Evolutionary conservation across 2,888 invertebrate genomes (phyloP).

Genomic region (Eupithecia inturbata): DNA sequence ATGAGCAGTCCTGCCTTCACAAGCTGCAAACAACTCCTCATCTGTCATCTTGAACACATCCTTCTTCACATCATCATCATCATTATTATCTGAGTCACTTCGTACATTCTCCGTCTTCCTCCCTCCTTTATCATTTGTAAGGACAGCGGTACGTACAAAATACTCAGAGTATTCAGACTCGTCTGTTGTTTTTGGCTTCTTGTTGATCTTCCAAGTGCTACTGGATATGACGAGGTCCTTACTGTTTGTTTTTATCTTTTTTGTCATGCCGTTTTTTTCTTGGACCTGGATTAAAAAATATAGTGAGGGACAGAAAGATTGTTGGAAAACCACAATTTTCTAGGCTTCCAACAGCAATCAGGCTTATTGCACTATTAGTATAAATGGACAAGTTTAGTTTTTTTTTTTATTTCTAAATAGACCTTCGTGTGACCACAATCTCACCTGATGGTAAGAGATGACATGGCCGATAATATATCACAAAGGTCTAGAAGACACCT

Average conservation of each 20-base stretch:
- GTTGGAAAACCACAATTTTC: no score
- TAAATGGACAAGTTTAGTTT: no score
- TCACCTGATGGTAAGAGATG: no score
- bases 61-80: conserved; percentile 52
- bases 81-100: conserved; percentile 54
- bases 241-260: conserved; percentile 70
- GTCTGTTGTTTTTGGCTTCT: conserved; percentile 50
- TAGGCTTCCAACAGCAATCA: no score
- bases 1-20: conserved; percentile 92
- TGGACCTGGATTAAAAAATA: conserved; percentile 56
- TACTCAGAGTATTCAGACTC: conserved; percentile 66
- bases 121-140: conserved; percentile 60
- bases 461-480: no score
- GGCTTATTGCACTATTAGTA: no score
- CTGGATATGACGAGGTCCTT: conserved; percentile 69
- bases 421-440: no score
- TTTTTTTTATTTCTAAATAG: no score
- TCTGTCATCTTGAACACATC: conserved; percentile 85
- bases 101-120: conserved; percentile 59
- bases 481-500: no score
- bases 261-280: conserved; percentile 74
- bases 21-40: conserved; percentile 91
- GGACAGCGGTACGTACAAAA: conserved; percentile 70
- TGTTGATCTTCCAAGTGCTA: conserved; percentile 70
- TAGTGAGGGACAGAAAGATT: no score